Evolutionary conservation across 2,797 vertebrate genomes (phyloP).

Genomic region (Melanotaenia pygmaea): DNA sequence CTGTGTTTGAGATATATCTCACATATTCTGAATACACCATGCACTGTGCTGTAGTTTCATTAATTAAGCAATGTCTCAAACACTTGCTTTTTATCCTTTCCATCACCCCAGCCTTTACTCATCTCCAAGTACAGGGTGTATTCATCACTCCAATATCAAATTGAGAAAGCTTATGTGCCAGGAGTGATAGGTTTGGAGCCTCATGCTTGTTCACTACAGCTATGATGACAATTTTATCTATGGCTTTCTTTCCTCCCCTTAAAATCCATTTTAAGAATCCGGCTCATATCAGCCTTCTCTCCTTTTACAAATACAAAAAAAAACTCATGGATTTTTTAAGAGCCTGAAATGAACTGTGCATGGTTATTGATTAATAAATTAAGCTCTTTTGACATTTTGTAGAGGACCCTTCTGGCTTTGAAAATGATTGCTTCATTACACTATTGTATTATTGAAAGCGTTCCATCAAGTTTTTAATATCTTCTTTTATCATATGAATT

Average conservation of each 20-base stretch:
- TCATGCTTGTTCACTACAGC: no score
- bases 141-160: no score
- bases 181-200: no score
- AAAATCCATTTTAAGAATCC: conserved; percentile 15
- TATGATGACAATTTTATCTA: background rate
- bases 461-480: conserved; percentile 67
- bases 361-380: conserved; percentile 63
- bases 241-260: conserved; percentile 1
- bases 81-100: no score
- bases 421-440: conserved; percentile 61
- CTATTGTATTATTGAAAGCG: conserved; percentile 62
- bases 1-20: no score
- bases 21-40: no score
- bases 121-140: no score
- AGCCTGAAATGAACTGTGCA: conserved; percentile 43
- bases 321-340: conserved; percentile 36
- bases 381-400: conserved; percentile 51
- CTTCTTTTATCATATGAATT: conserved; percentile 60
- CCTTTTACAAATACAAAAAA: conserved; percentile 38
- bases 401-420: conserved; percentile 36
- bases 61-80: no score
- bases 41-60: no score
- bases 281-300: conserved; percentile 10
- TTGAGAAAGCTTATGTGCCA: no score
- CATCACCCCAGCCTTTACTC: no score